Conservation (phyloP, 2,797 vertebrate genomes). For the Luscinia luscinia region DNA sequence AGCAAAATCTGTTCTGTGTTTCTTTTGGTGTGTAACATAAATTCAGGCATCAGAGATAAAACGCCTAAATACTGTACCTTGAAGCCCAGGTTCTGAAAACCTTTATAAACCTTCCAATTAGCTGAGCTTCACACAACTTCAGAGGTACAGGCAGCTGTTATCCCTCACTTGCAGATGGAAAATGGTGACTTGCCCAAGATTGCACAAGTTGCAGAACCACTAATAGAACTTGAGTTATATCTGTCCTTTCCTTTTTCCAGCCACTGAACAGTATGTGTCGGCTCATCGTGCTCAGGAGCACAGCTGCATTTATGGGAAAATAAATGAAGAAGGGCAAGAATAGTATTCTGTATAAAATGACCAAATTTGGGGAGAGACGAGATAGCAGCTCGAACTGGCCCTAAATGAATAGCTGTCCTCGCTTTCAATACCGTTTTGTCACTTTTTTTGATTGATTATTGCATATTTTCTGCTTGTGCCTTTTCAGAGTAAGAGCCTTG, state of each 20-base stretch:
- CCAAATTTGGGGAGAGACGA: neutral
- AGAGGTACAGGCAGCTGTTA: slow-evolving; percentile 31
- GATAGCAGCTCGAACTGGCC: neutral
- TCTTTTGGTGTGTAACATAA: slow-evolving; percentile 26
- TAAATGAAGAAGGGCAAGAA: slow-evolving; percentile 38
- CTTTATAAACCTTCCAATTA: slow-evolving; percentile 56
- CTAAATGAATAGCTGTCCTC: slow-evolving; percentile 1
- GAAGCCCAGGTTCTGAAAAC: slow-evolving; percentile 44
- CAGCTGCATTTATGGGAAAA: slow-evolving; percentile 45
- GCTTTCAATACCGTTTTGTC: neutral
- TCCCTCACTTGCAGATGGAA: slow-evolving; percentile 8
- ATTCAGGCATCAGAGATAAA: slow-evolving; percentile 48
- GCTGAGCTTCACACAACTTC: slow-evolving; percentile 26
- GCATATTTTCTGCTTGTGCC: slow-evolving; percentile 10
- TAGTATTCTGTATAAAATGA: slow-evolving; percentile 28
- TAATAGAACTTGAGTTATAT: slow-evolving; percentile 38
- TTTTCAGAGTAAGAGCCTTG: slow-evolving; percentile 11
- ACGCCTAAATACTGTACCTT: slow-evolving; percentile 26
- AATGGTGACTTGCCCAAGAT: slow-evolving; percentile 33
- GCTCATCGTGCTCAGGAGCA: neutral
- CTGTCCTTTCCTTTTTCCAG: slow-evolving; percentile 38
- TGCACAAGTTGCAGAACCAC: slow-evolving; percentile 26
- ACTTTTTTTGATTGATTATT: slow-evolving; percentile 28
- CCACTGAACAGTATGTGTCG: neutral
- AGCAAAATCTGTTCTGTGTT: slow-evolving; percentile 1